These are phyloP conservation scores for Limnephilus auricula DNA, from an alignment of 2,888 invertebrate species.

Conservation along the genomic window DNA sequence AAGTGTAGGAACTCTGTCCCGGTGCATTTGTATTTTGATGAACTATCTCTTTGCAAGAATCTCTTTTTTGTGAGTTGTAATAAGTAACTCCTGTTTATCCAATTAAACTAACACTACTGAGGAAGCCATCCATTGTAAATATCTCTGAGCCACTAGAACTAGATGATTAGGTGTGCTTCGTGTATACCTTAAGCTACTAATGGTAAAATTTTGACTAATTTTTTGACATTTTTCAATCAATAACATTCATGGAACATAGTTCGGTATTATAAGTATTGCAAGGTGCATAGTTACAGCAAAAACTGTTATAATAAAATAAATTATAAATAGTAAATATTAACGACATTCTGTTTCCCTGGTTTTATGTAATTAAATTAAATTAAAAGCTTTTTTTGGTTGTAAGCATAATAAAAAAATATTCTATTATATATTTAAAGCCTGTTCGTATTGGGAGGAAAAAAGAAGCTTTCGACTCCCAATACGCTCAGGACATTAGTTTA, in stretches of 20 bases:
- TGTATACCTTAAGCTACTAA: background rate
- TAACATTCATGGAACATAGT: background rate
- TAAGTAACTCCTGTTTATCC: background rate
- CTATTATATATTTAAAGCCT: conserved; percentile 5
- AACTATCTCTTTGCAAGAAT: background rate
- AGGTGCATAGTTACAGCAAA: background rate
- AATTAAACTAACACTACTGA: background rate
- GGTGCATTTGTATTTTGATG: background rate
- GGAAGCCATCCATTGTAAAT: background rate
- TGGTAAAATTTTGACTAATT: background rate
- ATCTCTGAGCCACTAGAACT: background rate
- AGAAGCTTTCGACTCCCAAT: background rate
- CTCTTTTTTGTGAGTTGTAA: background rate
- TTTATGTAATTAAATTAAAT: background rate
- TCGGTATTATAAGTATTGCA: background rate
- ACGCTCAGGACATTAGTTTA: background rate
- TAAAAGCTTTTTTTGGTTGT: conserved; percentile 20
- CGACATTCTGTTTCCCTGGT: background rate
- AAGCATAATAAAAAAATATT: conserved; percentile 38
- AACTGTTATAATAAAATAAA: background rate
- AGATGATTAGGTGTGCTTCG: background rate
- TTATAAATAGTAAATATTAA: background rate
- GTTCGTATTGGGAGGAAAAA: background rate
- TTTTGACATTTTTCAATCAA: background rate
- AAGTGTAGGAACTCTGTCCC: background rate